A percentile compares a stretch with the other conserved stretches of the same genome.
phyloP scores from a whole-genome alignment of 2,797 vertebrate genomes.

The Crypturellus tataupa region DNA sequence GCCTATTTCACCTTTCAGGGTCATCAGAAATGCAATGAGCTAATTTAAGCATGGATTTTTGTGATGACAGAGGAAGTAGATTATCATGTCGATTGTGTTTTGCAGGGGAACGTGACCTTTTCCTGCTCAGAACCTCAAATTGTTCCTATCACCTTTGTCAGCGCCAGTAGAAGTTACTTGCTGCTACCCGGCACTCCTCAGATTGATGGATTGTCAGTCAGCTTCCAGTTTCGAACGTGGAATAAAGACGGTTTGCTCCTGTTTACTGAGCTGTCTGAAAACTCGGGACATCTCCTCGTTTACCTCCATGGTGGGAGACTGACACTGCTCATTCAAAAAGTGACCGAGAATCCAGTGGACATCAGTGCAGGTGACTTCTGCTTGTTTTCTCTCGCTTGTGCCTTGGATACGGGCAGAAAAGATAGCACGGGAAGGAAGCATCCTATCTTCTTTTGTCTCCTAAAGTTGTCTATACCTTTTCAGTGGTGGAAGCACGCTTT shows the following conservation, averaged over 20 bases:
- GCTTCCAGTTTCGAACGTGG: conserved; percentile 97
- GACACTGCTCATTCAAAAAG: conserved; percentile 86
- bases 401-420: neutral
- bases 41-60: neutral
- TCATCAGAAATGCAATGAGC: neutral
- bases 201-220: conserved; percentile 88
- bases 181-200: conserved; percentile 85
- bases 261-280: conserved; percentile 85
- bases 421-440: neutral
- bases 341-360: conserved; percentile 82
- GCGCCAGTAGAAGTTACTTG: conserved; percentile 89
- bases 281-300: conserved; percentile 86
- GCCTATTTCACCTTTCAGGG: neutral
- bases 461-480: neutral
- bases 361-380: conserved; percentile 85
- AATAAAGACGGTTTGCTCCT: conserved; percentile 92
- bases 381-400: neutral
- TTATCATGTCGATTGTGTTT: neutral
- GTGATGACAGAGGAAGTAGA: neutral
- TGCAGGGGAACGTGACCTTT: conserved; percentile 97
- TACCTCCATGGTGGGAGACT: conserved; percentile 86
- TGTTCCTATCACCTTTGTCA: conserved; percentile 92
- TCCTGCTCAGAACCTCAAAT: conserved; percentile 92
- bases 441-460: neutral
- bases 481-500: neutral